A percentile compares a stretch with the other conserved stretches of the same genome.
phyloP scores from a whole-genome alignment of 2,113 vertebrate genomes.

The Cebidichthys violaceus region DNA sequence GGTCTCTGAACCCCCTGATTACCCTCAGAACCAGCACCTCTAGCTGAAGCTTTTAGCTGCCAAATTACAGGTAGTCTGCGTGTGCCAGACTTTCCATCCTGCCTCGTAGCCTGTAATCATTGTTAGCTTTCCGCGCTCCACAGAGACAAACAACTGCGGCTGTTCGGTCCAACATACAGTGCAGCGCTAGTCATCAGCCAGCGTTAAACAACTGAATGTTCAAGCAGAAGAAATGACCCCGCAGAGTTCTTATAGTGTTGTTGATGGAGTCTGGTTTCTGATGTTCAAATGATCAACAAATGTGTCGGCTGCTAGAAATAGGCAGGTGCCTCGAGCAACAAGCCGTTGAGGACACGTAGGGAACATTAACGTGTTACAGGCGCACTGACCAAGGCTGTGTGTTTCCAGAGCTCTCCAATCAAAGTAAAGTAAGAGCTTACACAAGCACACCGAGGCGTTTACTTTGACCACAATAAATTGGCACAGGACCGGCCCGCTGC shows the following conservation, averaged over 20 bases:
- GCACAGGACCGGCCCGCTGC: constrained; percentile 4
- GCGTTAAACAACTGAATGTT: constrained; percentile 37
- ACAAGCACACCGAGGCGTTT: constrained; percentile 2
- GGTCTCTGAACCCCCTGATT: constrained; percentile 58
- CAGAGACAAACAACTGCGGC: constrained; percentile 55
- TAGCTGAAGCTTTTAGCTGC: constrained; percentile 69
- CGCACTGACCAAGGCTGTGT: constrained; percentile 6
- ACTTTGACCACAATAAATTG: neutral
- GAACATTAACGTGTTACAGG: constrained; percentile 48
- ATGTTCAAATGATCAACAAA: constrained; percentile 55
- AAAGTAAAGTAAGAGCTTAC: constrained; percentile 11
- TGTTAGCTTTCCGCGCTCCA: constrained; percentile 50
- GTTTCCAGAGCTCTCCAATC: constrained; percentile 27
- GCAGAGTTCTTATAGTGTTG: constrained; percentile 18
- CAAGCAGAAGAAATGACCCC: constrained; percentile 27
- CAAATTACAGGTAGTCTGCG: constrained; percentile 78
- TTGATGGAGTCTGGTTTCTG: constrained; percentile 38
- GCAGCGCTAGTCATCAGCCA: constrained; percentile 26
- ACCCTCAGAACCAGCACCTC: constrained; percentile 62
- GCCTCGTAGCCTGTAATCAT: constrained; percentile 67
- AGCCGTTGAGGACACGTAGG: constrained; percentile 39
- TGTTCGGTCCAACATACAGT: constrained; percentile 32
- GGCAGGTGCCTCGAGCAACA: constrained; percentile 48
- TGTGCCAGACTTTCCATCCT: constrained; percentile 66
- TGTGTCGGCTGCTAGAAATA: constrained; percentile 34